phyloP scores from a whole-genome alignment of 2,888 invertebrate species.

The Kuschelorhynchus macadamiae region DNA sequence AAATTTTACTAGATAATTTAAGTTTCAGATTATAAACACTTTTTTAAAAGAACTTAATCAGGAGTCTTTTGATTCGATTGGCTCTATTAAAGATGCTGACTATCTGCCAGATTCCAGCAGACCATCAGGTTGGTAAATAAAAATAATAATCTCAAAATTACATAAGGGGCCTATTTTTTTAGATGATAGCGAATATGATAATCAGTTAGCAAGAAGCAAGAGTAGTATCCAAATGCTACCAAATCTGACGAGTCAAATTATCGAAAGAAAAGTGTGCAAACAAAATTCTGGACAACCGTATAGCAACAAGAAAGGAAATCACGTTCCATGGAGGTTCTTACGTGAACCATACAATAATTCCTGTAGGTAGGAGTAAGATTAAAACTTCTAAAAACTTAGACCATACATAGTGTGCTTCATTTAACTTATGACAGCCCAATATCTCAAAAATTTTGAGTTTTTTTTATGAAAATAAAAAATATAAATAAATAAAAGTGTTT shows the following conservation, averaged over 20 bases:
- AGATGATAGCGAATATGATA: background rate
- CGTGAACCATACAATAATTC: slow-evolving; percentile 21
- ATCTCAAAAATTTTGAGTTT: too few species aligned
- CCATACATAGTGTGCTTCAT: too few species aligned
- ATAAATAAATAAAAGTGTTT: too few species aligned
- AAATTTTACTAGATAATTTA: too few species aligned
- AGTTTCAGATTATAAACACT: too few species aligned
- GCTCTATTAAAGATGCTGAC: slow-evolving; percentile 16
- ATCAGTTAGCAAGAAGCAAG: background rate
- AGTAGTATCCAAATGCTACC: background rate
- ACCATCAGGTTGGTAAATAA: slow-evolving; percentile 15
- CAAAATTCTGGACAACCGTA: slow-evolving; percentile 6
- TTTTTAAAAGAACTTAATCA: background rate
- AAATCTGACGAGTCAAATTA: background rate
- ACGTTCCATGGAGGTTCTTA: slow-evolving; percentile 12
- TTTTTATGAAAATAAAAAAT: too few species aligned
- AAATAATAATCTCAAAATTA: background rate
- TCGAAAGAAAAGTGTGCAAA: background rate
- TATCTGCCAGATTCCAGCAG: slow-evolving; percentile 1
- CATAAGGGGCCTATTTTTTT: background rate
- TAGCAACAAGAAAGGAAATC: slow-evolving; percentile 12
- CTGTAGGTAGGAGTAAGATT: slow-evolving; percentile 16
- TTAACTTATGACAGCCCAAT: too few species aligned
- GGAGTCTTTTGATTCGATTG: slow-evolving; percentile 14
- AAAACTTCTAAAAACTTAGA: slow-evolving; percentile 6